Percentiles rank a stretch among this genome's conserved stretches.
These are phyloP conservation scores for Deroptyus accipitrinus DNA, from an alignment of 2,113 vertebrate genomes.

Conservation along the genomic window DNA sequence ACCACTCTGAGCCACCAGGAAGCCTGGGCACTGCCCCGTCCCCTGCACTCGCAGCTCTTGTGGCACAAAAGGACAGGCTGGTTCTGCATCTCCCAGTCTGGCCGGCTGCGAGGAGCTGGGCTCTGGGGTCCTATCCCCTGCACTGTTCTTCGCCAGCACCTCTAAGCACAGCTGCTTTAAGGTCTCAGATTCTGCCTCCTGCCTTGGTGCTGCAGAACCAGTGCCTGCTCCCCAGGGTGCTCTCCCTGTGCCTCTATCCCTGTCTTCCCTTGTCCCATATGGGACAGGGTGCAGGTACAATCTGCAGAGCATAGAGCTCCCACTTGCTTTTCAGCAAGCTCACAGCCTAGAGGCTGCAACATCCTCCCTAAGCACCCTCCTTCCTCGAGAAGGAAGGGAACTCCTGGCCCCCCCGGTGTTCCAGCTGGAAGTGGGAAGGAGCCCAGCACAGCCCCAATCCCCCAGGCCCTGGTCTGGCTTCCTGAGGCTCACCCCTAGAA, in stretches of 20 bases:
- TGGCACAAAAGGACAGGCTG: neutral
- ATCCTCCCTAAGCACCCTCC: neutral
- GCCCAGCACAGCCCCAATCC: neutral
- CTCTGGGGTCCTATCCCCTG: neutral
- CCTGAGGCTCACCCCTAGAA: neutral
- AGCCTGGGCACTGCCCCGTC: neutral
- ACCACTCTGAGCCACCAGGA: slow-evolving; percentile 14
- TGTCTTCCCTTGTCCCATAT: neutral
- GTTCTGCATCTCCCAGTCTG: neutral
- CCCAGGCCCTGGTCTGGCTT: neutral
- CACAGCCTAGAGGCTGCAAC: neutral
- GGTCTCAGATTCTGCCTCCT: neutral
- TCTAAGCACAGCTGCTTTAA: neutral
- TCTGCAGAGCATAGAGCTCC: neutral
- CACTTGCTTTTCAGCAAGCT: neutral
- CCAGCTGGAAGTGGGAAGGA: neutral
- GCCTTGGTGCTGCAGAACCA: neutral
- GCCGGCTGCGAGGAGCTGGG: neutral
- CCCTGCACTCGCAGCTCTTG: neutral
- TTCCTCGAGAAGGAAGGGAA: neutral
- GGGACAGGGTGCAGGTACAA: neutral
- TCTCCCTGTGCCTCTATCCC: neutral
- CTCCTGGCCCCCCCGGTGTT: neutral
- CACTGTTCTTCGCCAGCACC: neutral
- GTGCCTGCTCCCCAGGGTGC: neutral